These are phyloP conservation scores for Branchipolynoe longqiensis DNA, from an alignment of 2,888 invertebrate species.

Conservation along the genomic window DNA sequence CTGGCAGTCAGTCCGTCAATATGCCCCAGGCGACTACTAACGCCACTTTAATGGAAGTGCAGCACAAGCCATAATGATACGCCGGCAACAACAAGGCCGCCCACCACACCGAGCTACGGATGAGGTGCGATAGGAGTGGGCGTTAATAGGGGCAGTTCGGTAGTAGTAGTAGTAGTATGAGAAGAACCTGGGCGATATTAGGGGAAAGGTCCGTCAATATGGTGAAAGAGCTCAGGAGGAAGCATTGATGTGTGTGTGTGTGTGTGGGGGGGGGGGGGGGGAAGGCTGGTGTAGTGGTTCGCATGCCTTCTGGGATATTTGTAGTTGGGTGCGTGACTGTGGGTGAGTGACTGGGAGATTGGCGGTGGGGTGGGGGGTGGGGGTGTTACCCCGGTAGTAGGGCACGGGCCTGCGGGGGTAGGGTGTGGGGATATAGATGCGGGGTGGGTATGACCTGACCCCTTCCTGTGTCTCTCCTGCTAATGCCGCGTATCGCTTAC, in stretches of 20 bases:
- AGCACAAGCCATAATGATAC: neutral
- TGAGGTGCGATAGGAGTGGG: neutral
- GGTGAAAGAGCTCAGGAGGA: neutral
- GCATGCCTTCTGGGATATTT: no score
- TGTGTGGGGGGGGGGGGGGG: no score
- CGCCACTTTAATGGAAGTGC: neutral
- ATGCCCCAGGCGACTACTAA: neutral
- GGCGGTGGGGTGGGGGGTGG: neutral
- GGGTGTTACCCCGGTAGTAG: neutral
- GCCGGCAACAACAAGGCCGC: neutral
- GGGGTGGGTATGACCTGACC: neutral
- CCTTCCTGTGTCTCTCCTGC: neutral
- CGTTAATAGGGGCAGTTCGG: neutral
- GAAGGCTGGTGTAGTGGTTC: no score
- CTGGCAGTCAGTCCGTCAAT: constrained; percentile 21
- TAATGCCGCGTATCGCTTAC: constrained; percentile 41
- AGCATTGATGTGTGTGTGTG: neutral
- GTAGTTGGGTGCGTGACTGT: neutral
- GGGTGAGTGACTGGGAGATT: neutral
- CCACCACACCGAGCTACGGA: neutral
- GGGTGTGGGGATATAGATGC: neutral
- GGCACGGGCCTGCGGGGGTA: neutral
- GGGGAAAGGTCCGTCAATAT: neutral
- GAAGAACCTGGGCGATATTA: constrained; percentile 2
- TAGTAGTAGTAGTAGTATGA: neutral